Percentiles rank a stretch among this genome's conserved stretches.
Evolutionary conservation across 92 coral and sea anemone genomes (phyloP).

Genomic region (Porites evermanni): DNA sequence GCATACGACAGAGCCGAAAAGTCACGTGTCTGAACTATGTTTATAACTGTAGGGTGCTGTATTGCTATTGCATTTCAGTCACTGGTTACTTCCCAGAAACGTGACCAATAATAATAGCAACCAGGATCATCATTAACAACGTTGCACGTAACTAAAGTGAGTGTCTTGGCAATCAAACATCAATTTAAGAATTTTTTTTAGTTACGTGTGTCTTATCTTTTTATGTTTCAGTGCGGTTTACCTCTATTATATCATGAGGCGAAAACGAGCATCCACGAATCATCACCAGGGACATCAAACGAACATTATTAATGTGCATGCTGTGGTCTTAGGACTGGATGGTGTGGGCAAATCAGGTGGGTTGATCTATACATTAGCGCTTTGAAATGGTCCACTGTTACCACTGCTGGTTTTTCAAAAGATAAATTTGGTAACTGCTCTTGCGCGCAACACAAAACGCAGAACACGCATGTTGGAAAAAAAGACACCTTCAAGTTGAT

Average conservation of each 20-base stretch:
- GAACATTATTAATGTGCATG: slow-evolving; percentile 42
- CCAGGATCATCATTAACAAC: not conserved
- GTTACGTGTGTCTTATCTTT: not conserved
- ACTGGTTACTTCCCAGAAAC: not conserved
- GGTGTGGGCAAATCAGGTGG: slow-evolving; percentile 92
- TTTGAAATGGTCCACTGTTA: not conserved
- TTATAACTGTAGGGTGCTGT: not conserved
- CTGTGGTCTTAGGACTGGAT: slow-evolving; percentile 75
- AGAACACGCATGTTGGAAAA: too few relatives aligned
- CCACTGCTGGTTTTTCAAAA: too few relatives aligned
- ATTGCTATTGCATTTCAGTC: not conserved
- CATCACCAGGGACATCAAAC: slow-evolving; percentile 14
- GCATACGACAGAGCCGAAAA: not conserved
- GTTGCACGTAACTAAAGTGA: not conserved
- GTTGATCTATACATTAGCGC: not conserved
- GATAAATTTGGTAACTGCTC: too few relatives aligned
- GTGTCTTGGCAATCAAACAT: not conserved
- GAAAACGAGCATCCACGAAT: slow-evolving; percentile 18
- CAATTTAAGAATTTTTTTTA: not conserved
- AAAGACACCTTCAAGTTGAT: too few relatives aligned
- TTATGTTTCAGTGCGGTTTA: not conserved
- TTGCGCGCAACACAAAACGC: too few relatives aligned
- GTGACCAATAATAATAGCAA: not conserved
- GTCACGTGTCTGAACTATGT: not conserved
- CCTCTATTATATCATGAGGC: slow-evolving; percentile 18